Evolutionary conservation across 2,113 vertebrate genomes (phyloP), one percentile per base, ranked within the genome.

Genomic region (Motacilla alba): DNA sequence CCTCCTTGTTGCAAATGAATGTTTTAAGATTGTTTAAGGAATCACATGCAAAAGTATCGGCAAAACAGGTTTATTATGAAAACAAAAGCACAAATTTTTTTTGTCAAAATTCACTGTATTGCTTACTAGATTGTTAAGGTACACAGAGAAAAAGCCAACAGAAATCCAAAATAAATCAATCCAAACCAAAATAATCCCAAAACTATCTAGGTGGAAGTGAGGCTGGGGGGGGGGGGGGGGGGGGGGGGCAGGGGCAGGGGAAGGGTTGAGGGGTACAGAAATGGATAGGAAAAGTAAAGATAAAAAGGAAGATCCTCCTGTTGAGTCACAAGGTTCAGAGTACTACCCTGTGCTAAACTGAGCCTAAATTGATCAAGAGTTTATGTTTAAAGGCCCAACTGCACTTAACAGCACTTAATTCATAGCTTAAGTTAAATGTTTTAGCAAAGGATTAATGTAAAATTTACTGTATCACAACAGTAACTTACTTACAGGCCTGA

Each of bases 11-110:
- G 12, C 0, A 0, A 89, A 41, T 31, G 4, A 41, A 19, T 35
- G 39, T 47, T 53, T 68, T 22, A 68, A 47, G 15, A 53, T 41
- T 0, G 0, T 17, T 60, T 55, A 35, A 69, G 35, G 35, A 69
- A 35, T 76, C 9, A 19, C 30, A 39, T 0, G 0, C 8, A 47
- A 30, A 89, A n/a, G 21, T 41, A 53, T 60, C 0, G 0, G 21
- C 30, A 62, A 41, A 75, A 55, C 14, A 69, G 30, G 8, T 76
- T 53, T 35, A 55, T 62, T 27, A 47, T 55, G 27, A 31, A 82
- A 47, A 28, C 2, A 41, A 69, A 55, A 49, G 4, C n/a, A 83
- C 4, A 17, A 76, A 27, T 0, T 69, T 46, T 49, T 49, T 11
- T 22, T 62, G 41, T 14, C 14, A 43, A 83, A 28, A 69, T 62